Evolutionary conservation across 1,140 invertebrate genomes (phyloP).

Genomic region (Antheraea mylitta): DNA sequence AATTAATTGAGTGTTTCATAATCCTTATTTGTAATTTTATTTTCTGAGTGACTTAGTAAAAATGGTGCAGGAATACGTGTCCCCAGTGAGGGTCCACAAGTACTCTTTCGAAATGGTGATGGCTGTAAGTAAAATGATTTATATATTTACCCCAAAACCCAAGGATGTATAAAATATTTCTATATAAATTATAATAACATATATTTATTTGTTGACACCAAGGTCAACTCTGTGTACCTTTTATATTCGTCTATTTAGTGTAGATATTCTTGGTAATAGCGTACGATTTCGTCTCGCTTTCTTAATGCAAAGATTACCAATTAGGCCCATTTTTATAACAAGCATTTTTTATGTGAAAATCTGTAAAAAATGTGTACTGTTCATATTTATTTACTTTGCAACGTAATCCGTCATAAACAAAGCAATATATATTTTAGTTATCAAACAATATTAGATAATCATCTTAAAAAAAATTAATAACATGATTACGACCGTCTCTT

Average conservation of each 20-base stretch:
- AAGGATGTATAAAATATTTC: too few species aligned
- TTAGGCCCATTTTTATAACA: too few species aligned
- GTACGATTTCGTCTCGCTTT: neutral
- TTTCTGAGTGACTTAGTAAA: constrained; percentile 47
- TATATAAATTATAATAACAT: neutral
- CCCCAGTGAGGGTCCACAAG: constrained; percentile 97
- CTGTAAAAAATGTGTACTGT: too few species aligned
- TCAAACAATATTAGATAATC: too few species aligned
- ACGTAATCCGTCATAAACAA: too few species aligned
- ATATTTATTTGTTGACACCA: neutral
- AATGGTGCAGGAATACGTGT: constrained; percentile 99
- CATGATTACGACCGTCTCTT: neutral
- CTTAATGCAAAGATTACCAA: neutral
- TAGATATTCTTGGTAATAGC: neutral
- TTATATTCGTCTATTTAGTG: neutral
- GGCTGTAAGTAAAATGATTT: constrained; percentile 86
- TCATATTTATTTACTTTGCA: neutral
- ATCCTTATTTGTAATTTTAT: constrained; percentile 44
- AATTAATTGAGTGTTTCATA: constrained; percentile 37
- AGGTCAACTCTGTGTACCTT: neutral
- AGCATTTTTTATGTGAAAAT: too few species aligned
- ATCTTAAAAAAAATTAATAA: neutral
- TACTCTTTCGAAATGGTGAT: constrained; percentile 98
- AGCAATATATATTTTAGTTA: too few species aligned
- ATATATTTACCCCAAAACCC: too few species aligned